Evolutionary conservation across 1,140 invertebrate species (phyloP), one percentile per base, ranked within the genome.

Genomic region (Drosophila neocordata): DNA sequence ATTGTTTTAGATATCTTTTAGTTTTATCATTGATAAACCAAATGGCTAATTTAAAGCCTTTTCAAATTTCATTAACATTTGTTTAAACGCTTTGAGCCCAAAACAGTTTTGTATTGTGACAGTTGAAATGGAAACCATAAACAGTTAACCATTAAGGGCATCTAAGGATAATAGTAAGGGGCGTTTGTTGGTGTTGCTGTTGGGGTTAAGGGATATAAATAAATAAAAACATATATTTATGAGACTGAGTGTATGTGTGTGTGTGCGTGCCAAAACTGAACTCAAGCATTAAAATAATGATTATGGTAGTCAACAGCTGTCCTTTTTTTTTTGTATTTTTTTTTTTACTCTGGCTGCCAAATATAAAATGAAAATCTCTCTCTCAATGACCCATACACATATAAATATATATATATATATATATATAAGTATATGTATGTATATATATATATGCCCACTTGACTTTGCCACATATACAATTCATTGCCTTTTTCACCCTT

Each of bases 301-400:
- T 74, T 74, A 61, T 74, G 72, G 56, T 48, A 48, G 41, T 38
- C 58, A 44, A 56, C 69, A 56, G 53, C 53, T 56, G 53, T 56
- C 53, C 53, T 13, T 34, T 27, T 53, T 53, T 53, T 22, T 20
- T 13, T 9, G 1, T 8, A 2, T 44, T 48, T 48, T 41, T 51
- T 44, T 57, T 51, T 44, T 57, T 73, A 68, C 59, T 65, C n/a
- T n/a, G n/a, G 58, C 60, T 73, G 69, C 70, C 73, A 73, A 73
- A 73, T 73, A 58, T 66, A 71, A 73, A 74, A 74, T 74, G 72
- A 74, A 73, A 74, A 66, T 67, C 63, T 73, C 72, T 22, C 53
- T 60, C 41, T 20, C 41, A 48, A 18, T 20, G 15, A 57, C 57
- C 12, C 56, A 37, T 12, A 53, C 51, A 58, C 20, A 13, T 51